phyloP scores from a whole-genome alignment of 2,888 invertebrate species.

The Chrysomela aeneicollis region DNA sequence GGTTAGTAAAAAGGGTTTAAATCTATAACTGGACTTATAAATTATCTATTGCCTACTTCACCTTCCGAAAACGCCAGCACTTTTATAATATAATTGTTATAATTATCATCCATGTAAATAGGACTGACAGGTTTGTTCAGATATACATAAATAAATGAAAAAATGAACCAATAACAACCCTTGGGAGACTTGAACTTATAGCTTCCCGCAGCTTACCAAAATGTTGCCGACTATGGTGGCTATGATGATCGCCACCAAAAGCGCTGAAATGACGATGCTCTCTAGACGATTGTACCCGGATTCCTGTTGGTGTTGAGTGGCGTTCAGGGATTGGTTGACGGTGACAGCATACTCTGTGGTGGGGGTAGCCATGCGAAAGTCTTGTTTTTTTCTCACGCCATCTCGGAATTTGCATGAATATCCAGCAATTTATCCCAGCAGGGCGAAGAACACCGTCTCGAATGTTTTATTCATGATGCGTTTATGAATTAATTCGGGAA shows the following conservation, averaged over 20 bases:
- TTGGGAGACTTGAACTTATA: no score
- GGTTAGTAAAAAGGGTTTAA: no score
- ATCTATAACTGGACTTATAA: no score
- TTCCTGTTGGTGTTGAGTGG: conserved; percentile 39
- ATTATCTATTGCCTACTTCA: no score
- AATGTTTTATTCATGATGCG: conserved; percentile 23
- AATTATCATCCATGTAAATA: no score
- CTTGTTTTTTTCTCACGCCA: conserved; percentile 31
- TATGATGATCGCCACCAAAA: conserved; percentile 78
- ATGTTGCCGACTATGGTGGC: conserved; percentile 89
- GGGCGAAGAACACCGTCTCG: conserved; percentile 1
- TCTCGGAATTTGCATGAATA: conserved; percentile 30
- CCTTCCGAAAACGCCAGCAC: no score
- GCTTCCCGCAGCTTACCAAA: conserved; percentile 18
- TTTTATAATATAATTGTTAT: no score
- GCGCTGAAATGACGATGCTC: conserved; percentile 74
- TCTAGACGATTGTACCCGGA: conserved; percentile 56
- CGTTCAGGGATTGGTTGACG: conserved; percentile 50
- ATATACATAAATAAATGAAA: no score
- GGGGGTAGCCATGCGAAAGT: conserved; percentile 60
- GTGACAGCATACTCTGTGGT: conserved; percentile 43
- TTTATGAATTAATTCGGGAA: conserved; percentile 10
- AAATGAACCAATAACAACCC: no score
- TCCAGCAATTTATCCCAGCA: conserved; percentile 18
- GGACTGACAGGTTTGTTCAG: no score